Conservation (phyloP, 1,140 invertebrate species). For the Hylaeus volcanicus region DNA sequence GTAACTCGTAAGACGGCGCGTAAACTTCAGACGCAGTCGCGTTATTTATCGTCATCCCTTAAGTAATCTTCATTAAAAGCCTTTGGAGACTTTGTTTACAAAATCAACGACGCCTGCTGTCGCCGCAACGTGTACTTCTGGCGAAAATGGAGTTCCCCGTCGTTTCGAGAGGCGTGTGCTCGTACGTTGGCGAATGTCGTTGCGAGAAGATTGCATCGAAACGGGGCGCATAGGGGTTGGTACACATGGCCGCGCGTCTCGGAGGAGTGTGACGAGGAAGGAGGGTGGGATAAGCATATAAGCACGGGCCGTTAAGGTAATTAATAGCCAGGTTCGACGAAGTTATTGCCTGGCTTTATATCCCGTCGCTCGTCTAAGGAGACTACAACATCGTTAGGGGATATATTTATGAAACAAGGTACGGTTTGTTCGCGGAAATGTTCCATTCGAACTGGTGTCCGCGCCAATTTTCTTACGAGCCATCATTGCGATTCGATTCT, state of each 20-base stretch:
- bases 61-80: conserved; percentile 11
- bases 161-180: background rate
- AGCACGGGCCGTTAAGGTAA: conserved; percentile 58
- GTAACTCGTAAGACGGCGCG: background rate
- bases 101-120: conserved; percentile 14
- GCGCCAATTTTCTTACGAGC: conserved; percentile 25
- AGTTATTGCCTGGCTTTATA: conserved; percentile 63
- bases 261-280: background rate
- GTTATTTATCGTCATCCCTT: conserved; percentile 2
- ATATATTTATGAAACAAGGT: conserved; percentile 49
- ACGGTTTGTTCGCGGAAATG: conserved; percentile 38
- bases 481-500: conserved; percentile 11
- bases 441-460: background rate
- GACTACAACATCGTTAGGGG: too few relatives aligned
- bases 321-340: conserved; percentile 58
- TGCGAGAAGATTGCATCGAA: background rate
- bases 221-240: background rate
- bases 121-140: background rate
- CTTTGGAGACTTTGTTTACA: background rate
- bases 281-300: conserved; percentile 58
- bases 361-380: conserved; percentile 1
- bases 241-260: conserved; percentile 20
- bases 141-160: background rate
- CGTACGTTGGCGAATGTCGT: background rate
- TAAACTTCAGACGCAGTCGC: background rate